Conservation (phyloP, 2,888 invertebrate species). For the Bhutanitis thaidina region DNA sequence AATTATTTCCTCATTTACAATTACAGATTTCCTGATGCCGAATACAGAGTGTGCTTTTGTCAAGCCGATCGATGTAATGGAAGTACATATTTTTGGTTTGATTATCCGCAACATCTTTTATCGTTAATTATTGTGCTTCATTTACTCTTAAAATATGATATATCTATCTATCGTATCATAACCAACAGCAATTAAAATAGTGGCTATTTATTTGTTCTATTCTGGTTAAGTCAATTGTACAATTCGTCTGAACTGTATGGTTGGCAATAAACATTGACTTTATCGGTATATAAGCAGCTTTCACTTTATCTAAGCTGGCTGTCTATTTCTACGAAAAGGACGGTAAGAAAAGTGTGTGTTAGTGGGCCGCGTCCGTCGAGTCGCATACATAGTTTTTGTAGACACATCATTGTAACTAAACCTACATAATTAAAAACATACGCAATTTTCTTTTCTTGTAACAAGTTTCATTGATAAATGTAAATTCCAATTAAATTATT, state of each 20-base stretch:
- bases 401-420: slow-evolving; percentile 48
- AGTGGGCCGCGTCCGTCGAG: slow-evolving; percentile 73
- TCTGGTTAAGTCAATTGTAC: slow-evolving; percentile 36
- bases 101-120: slow-evolving; percentile 11
- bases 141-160: slow-evolving; percentile 14
- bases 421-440: slow-evolving; percentile 68
- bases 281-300: slow-evolving; percentile 72
- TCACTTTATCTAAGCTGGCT: slow-evolving; percentile 73
- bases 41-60: slow-evolving; percentile 63
- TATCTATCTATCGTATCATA: not conserved
- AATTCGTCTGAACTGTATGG: slow-evolving; percentile 47
- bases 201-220: slow-evolving; percentile 25
- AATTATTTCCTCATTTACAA: not conserved
- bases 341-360: slow-evolving; percentile 74
- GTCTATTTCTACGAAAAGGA: slow-evolving; percentile 76
- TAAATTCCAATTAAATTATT: not conserved
- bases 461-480: slow-evolving; percentile 2
- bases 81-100: slow-evolving; percentile 1
- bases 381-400: slow-evolving; percentile 60
- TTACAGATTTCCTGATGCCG: slow-evolving; percentile 58
- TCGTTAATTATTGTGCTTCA: slow-evolving; percentile 19
- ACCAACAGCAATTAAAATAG: slow-evolving; percentile 6
- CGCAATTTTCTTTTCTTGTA: slow-evolving; percentile 27
- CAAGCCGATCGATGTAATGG: slow-evolving; percentile 66
- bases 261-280: slow-evolving; percentile 67